Evolutionary conservation across 2,113 vertebrate species (phyloP), one percentile per base, ranked within the genome.

Genomic region (Thermophis baileyi): DNA sequence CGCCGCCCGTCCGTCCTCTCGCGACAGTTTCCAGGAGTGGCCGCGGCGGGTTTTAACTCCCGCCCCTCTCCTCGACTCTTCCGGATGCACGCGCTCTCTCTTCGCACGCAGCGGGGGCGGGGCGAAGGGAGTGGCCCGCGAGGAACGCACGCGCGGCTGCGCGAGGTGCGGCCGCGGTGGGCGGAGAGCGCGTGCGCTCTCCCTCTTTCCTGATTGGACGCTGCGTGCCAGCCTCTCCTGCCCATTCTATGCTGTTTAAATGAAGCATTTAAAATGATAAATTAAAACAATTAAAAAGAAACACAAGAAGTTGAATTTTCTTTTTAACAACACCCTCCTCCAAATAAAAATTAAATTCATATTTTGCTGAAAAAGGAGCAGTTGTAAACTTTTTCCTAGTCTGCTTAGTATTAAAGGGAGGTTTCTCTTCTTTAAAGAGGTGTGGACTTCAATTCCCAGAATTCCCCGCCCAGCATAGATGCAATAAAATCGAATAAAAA

Each of bases 1-100:
- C 4, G 0, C 0, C 1, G 16, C 60, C 0, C 4, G 85, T 1
- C 95, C 92, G 24, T 54, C 44, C 85, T 96, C 94, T 0, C 0
- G 9, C 0, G 0, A 0, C 0, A 44, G 91, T 11, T 0, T 27
- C 0, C 0, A 0, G 0, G 2, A 55, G 1, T 10, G 0, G 0
- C 55, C 1, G 25, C 16, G 6, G 40, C 14, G 3, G 1, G 0
- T 69, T 27, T 12, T 12, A 11, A 57, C 27, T 3, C 35, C 74
- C 74, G 74, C 74, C 69, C 35, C 18, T 18, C 6, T 7, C 18
- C 18, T 81, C 18, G 74, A 44, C 35, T 40, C 6, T 81, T 81
- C 35, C 18, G 35, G 74, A 44, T 22, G 3, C n/a, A 40, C 7
- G 0, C 8, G 60, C 5, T 57, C 46, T 16, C 20, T n/a, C 44